phyloP scores from a whole-genome alignment of 2,888 invertebrate genomes.

The Trilocha varians region DNA sequence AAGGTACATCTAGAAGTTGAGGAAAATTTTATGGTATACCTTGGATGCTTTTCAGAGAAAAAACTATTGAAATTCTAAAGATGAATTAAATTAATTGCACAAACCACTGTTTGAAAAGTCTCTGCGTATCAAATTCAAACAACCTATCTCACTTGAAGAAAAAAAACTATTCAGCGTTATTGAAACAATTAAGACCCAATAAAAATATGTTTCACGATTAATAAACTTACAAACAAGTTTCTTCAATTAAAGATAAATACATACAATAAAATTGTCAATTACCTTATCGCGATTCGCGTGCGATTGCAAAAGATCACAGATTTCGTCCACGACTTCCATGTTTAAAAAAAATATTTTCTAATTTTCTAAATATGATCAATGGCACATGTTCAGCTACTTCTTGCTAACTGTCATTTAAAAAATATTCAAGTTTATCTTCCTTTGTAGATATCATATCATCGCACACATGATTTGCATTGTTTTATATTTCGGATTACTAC shows the following conservation, averaged over 20 bases:
- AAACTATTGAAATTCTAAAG: background rate
- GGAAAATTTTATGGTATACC: too few relatives aligned
- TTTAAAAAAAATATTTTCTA: background rate
- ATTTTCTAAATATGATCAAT: background rate
- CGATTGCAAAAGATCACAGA: constrained; percentile 79
- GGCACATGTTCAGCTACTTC: constrained; percentile 8
- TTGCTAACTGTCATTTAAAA: constrained; percentile 9
- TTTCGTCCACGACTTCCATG: constrained; percentile 54
- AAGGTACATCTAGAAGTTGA: too few relatives aligned
- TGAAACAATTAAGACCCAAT: too few relatives aligned
- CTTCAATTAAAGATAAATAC: too few relatives aligned
- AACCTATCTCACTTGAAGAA: too few relatives aligned
- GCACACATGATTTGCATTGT: background rate
- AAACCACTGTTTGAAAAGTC: too few relatives aligned
- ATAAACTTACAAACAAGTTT: too few relatives aligned
- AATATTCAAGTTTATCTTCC: constrained; percentile 5
- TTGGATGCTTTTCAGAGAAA: too few relatives aligned
- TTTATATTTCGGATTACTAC: constrained; percentile 8
- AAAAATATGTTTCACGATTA: too few relatives aligned
- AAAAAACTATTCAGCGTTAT: too few relatives aligned
- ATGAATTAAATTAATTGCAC: background rate
- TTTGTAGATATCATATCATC: background rate
- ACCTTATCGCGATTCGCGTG: constrained; percentile 89
- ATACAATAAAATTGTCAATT: constrained; percentile 14
- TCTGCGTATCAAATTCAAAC: too few relatives aligned